Evolutionary conservation across 2,888 invertebrate genomes (phyloP), one percentile per base, ranked within the genome.

Genomic region (Leptopilina myrica): DNA sequence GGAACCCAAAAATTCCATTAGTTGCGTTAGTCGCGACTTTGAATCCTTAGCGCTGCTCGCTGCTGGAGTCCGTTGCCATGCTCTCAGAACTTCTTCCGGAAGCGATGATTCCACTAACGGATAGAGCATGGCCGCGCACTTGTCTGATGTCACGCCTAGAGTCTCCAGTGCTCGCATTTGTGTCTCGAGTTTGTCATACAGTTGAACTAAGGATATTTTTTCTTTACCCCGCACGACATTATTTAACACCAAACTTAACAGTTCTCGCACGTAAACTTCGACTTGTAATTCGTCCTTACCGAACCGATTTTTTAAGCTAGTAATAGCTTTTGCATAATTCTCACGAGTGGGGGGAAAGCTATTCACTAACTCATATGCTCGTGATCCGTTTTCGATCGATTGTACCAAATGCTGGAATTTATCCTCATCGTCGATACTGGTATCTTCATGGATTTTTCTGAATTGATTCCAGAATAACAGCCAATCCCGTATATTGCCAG

Each of bases 181-280:
- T 20, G 86, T 82, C 69, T 88, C 86, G 12, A 89, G 69, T 79
- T 84, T 83, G 79, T 88, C 88, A 78, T 87, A 87, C n/a, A 87
- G 59, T n/a, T 49, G 49, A 26, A 80, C 46, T n/a, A 87, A 59
- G 43, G 82, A 73, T 14, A 78, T 9, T 62, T 83, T 84, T 46
- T 40, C 59, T 14, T 81, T 80, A 26, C 66, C 62, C n/a, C 62
- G 77, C 53, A 79, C 8, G 9, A 83, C 66, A 67, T 84, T 86
- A 15, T 82, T 82, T 8, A 89, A 40, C 40, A 90, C 84, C 49
- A 90, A 75, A 64, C 83, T 84, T 43, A 90, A 78, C 14, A 89
- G 75, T 75, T 89, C 87, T 43, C 88, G 59, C 14, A 87, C 83
- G 78, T 86, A 86, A n/a, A 86, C 83, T 78, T 88, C 87, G 8